Base-by-base conservation (phyloP, 2,797 vertebrate genomes). In the Picus viridis region DNA sequence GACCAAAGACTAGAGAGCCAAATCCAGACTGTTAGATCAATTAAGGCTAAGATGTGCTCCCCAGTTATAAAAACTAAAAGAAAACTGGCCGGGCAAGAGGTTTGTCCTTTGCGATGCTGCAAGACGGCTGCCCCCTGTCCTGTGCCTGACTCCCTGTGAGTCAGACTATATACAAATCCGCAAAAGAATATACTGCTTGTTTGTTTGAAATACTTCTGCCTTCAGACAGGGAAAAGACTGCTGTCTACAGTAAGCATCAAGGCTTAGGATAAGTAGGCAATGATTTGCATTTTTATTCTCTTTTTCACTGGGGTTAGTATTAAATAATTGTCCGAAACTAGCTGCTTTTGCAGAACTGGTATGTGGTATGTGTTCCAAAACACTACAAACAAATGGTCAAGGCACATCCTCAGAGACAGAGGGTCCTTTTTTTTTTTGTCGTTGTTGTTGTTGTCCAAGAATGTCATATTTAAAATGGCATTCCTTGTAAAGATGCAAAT, bases 401-500 rank as follows among this genome's bases (percentile, higher is more conserved):
- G 94, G 88, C 68, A 93, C 71, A 94, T 62, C 86, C 88, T 95
- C 83, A 70, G 89, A 93, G 88, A 94, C 86, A 93, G 81, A 92
- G 67, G 58, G 83, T 83, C 81, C 49, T 12, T 90, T 93, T 92
- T 95, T 91, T 90, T n/a, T n/a, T n/a, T n/a, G n/a, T n/a, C n/a
- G 64, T 92, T 87, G 34, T 91, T 90, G 64, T 92, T 87, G 34
- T 86, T 95, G 94, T 51, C 95, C 89, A 94, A 95, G 94, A 96
- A 92, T 84, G 57, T 93, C 95, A 96, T 96, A 95, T 92, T 97
- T 97, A 88, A 97, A 96, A 96, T 81, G 80, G 86, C 90, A 93
- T 96, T 93, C 81, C 85, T 91, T 80, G 73, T 96, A 94, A 97
- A 96, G 92, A 93, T 88, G 88, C 53, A 90, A 92, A 65, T 90